Conservation (phyloP, 2,797 vertebrate genomes). For the Tenualosa thibaudeaui region DNA sequence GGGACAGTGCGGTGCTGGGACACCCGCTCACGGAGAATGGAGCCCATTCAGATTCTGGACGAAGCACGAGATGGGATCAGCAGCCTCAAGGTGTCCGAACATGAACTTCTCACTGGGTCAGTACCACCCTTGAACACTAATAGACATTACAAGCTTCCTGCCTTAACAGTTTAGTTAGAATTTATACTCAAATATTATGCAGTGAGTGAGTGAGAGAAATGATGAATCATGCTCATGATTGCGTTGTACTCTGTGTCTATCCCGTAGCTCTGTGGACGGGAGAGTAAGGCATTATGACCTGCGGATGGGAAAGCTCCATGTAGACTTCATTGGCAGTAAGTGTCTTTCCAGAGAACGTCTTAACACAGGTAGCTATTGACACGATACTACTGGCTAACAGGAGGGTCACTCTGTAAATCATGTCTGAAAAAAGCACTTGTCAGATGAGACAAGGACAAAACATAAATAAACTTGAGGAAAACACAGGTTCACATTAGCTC, state of each 20-base stretch:
- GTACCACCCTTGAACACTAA: conserved; percentile 36
- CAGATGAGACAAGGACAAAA: no score
- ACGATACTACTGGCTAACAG: not conserved
- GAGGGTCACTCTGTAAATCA: not conserved
- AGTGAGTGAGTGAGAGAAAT: not conserved
- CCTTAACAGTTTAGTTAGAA: not conserved
- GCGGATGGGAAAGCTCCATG: conserved; percentile 83
- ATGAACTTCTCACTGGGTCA: conserved; percentile 90
- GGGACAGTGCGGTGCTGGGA: conserved; percentile 92
- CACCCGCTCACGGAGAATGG: conserved; percentile 81
- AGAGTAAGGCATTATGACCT: conserved; percentile 90
- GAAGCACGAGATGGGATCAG: conserved; percentile 89
- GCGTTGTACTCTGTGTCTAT: not conserved
- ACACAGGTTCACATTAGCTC: no score
- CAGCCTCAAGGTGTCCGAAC: conserved; percentile 84
- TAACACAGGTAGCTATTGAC: not conserved
- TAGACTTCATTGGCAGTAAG: conserved; percentile 89
- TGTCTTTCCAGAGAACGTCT: conserved; percentile 19
- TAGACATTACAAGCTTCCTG: not conserved
- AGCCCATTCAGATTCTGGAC: conserved; percentile 84
- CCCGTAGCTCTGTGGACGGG: conserved; percentile 47
- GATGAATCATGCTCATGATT: not conserved
- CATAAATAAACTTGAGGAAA: no score
- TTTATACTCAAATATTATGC: not conserved
- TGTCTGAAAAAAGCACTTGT: not conserved